phyloP scores from a whole-genome alignment of 1,140 invertebrate species.

The Scaptomyza graminum region DNA sequence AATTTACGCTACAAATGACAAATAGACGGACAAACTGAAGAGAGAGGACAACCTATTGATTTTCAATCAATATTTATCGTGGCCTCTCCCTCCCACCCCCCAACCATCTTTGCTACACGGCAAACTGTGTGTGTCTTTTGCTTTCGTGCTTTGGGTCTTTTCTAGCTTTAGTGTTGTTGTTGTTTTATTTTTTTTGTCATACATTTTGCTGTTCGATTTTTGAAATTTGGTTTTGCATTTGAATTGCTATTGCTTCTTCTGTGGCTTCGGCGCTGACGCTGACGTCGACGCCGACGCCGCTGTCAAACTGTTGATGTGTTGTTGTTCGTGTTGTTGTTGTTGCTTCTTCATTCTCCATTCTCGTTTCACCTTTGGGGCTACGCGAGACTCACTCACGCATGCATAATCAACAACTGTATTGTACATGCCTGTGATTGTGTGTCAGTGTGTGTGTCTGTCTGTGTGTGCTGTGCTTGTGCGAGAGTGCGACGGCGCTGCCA shows the following conservation, averaged over 20 bases:
- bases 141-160: slow-evolving; percentile 18
- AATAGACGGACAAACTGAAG: neutral
- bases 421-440: slow-evolving; percentile 10
- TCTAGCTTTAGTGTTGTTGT: slow-evolving; percentile 21
- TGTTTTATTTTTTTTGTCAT: slow-evolving; percentile 33
- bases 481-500: slow-evolving; percentile 19
- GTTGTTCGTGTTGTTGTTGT: slow-evolving; percentile 16
- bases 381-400: slow-evolving; percentile 63
- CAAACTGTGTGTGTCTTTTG: slow-evolving; percentile 31
- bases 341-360: slow-evolving; percentile 50
- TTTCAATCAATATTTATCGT: slow-evolving; percentile 79
- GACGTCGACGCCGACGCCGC: slow-evolving; percentile 5
- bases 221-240: slow-evolving; percentile 76
- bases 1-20: slow-evolving; percentile 35
- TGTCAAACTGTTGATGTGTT: slow-evolving; percentile 1
- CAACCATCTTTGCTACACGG: slow-evolving; percentile 23
- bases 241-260: slow-evolving; percentile 79
- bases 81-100: slow-evolving; percentile 24
- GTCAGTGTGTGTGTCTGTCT: neutral
- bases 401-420: slow-evolving; percentile 68
- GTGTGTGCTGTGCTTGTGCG: slow-evolving; percentile 5
- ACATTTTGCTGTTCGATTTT: slow-evolving; percentile 70
- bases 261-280: slow-evolving; percentile 23
- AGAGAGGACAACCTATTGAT: slow-evolving; percentile 64
- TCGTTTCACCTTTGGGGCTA: slow-evolving; percentile 68